Evolutionary conservation across 1,140 invertebrate genomes (phyloP).

Genomic region (Nasonia longicornis): DNA sequence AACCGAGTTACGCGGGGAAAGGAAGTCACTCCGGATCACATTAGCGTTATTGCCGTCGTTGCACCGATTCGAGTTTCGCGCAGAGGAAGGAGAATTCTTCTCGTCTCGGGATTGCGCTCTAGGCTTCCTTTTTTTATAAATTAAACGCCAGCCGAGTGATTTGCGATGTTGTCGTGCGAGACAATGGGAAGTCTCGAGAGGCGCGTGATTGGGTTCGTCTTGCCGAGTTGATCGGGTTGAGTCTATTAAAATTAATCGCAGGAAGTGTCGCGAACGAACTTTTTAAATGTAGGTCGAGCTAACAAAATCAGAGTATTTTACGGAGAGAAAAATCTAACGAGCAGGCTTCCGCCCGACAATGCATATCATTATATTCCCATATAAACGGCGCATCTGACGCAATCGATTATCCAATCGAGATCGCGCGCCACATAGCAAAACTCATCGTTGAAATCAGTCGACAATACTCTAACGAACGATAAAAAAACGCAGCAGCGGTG

Average conservation of each 20-base stretch:
- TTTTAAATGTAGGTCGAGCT: no score
- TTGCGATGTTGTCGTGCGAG: no score
- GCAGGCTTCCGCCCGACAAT: not conserved
- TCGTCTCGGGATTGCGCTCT: not conserved
- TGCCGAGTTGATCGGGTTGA: no score
- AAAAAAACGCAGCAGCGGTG: not conserved
- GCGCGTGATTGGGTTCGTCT: no score
- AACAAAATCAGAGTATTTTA: no score
- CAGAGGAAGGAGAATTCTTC: no score
- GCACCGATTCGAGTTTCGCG: not conserved
- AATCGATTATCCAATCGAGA: constrained; percentile 32
- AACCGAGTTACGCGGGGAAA: constrained; percentile 11
- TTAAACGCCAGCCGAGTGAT: no score
- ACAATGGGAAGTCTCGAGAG: no score
- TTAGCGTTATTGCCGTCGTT: constrained; percentile 30
- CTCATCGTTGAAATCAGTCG: not conserved
- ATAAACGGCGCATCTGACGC: not conserved
- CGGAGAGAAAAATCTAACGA: not conserved
- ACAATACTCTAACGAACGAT: constrained; percentile 7
- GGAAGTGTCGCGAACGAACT: no score
- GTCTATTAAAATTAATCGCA: no score
- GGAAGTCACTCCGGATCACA: constrained; percentile 6
- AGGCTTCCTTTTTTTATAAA: not conserved
- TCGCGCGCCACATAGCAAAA: not conserved
- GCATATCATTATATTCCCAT: not conserved